These are phyloP conservation scores for Nibea coibor DNA, from an alignment of 2,113 vertebrate genomes.

Conservation along the genomic window DNA sequence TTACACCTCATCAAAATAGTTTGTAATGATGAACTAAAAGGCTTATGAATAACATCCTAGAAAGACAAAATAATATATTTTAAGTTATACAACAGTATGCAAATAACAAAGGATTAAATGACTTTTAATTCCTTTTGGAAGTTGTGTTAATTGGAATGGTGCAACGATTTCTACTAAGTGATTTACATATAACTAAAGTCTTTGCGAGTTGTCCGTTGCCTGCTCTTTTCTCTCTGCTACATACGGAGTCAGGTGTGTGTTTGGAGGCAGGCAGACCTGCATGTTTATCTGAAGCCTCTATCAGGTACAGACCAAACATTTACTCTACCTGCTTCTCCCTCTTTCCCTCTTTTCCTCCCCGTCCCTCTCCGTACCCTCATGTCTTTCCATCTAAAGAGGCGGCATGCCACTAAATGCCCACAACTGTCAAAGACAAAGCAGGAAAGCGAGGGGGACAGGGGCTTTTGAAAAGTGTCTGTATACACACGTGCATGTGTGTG, in stretches of 20 bases:
- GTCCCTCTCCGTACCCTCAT: slow-evolving; percentile 59
- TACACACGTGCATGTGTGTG: slow-evolving; percentile 7
- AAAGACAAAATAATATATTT: no score
- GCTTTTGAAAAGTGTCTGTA: slow-evolving; percentile 48
- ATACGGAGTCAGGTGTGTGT: slow-evolving; percentile 80
- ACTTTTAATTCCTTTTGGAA: no score
- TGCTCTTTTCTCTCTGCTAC: slow-evolving; percentile 47
- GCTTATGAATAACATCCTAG: no score
- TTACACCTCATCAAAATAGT: no score
- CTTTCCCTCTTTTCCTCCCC: slow-evolving; percentile 18
- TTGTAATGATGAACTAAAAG: no score
- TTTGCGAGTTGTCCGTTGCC: neutral
- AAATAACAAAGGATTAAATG: no score
- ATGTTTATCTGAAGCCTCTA: slow-evolving; percentile 73
- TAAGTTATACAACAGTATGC: no score
- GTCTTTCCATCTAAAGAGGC: slow-evolving; percentile 58
- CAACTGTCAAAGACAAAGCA: slow-evolving; percentile 59
- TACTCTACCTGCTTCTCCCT: slow-evolving; percentile 40
- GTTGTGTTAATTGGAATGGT: no score
- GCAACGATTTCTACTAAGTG: no score
- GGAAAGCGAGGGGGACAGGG: slow-evolving; percentile 17
- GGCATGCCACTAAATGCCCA: slow-evolving; percentile 60
- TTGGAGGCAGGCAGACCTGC: slow-evolving; percentile 62
- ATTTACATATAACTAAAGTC: neutral
- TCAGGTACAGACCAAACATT: slow-evolving; percentile 76